Percentiles rank a stretch among this genome's conserved stretches.
Conservation (phyloP, 2,797 vertebrate genomes). For the Glossophaga mutica region DNA sequence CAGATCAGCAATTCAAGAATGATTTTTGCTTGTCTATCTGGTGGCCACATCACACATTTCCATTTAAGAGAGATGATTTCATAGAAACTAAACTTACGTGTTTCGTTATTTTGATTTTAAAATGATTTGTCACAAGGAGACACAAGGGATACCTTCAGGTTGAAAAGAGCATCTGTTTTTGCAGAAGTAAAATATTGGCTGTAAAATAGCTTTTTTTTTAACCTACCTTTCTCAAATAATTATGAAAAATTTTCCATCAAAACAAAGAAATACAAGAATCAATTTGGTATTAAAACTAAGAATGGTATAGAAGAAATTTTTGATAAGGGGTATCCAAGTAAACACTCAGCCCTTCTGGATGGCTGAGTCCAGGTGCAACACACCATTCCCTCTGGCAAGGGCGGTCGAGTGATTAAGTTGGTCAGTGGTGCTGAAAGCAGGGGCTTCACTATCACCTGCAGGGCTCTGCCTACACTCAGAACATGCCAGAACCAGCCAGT, state of each 20-base stretch:
- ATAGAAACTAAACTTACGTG: background rate
- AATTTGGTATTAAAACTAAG: background rate
- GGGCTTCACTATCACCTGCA: background rate
- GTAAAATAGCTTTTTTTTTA: background rate
- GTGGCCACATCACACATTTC: background rate
- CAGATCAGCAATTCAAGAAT: background rate
- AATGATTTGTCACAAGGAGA: background rate
- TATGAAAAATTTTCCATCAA: background rate
- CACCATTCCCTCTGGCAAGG: background rate
- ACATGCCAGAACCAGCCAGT: background rate
- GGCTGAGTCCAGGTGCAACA: accelerated
- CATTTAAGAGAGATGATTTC: background rate
- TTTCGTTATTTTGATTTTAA: background rate
- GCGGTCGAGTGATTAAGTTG: accelerated
- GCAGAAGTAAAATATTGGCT: background rate
- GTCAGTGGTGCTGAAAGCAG: background rate
- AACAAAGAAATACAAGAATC: background rate
- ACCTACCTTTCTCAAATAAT: background rate
- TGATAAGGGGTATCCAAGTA: no score
- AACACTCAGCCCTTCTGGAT: no score
- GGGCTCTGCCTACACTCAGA: background rate
- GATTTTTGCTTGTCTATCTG: background rate
- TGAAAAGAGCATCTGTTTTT: background rate
- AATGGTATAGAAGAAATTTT: background rate
- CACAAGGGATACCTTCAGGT: background rate